Conservation (phyloP, 2,113 vertebrate species). For the Mellivora capensis region DNA sequence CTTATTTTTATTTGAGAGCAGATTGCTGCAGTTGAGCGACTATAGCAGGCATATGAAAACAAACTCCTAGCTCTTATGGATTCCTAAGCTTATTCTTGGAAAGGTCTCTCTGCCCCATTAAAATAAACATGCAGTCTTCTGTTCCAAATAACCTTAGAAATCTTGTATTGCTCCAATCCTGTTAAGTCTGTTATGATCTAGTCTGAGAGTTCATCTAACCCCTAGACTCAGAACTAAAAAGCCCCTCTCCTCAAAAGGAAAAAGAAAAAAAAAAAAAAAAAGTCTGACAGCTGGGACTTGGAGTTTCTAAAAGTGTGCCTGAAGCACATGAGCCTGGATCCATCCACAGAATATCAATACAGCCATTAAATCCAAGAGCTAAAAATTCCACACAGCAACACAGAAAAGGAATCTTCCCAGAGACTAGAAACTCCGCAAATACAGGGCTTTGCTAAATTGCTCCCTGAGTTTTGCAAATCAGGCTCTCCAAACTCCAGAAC, state of each 20-base stretch:
- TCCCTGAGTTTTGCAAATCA: slow-evolving; percentile 35
- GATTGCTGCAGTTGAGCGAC: slow-evolving; percentile 10
- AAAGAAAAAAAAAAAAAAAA: neutral
- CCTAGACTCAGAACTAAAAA: slow-evolving; percentile 12
- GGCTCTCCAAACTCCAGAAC: neutral
- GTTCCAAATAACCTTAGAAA: neutral
- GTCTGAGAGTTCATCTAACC: slow-evolving; percentile 19
- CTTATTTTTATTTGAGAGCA: slow-evolving; percentile 50
- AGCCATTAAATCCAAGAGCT: neutral
- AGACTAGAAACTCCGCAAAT: neutral
- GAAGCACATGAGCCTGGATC: neutral
- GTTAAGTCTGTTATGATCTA: slow-evolving; percentile 29
- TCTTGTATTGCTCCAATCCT: neutral
- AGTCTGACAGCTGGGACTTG: neutral
- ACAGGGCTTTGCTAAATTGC: neutral
- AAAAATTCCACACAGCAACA: neutral
- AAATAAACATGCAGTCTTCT: neutral
- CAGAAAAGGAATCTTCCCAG: neutral
- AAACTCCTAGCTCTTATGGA: neutral
- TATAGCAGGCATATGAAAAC: neutral
- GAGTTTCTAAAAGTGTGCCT: slow-evolving; percentile 34
- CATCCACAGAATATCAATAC: neutral
- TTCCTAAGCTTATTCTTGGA: neutral
- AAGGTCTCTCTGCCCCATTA: neutral
- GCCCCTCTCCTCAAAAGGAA: neutral